Conservation (phyloP, 2,113 vertebrate species). For the Megaleporinus macrocephalus region DNA sequence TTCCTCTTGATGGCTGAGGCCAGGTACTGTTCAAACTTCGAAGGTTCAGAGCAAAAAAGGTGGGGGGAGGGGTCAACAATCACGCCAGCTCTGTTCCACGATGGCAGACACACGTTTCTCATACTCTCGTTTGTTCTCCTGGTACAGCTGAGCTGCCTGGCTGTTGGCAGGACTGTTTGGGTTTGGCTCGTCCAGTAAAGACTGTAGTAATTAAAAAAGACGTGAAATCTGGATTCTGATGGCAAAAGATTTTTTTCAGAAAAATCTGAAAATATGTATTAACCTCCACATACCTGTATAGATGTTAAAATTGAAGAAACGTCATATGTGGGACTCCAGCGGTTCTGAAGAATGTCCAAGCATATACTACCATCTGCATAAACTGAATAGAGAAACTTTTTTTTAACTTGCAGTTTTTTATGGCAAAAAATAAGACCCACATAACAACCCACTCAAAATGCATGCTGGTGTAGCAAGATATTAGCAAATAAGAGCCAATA, state of each 20-base stretch:
- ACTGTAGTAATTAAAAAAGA: slow-evolving; percentile 74
- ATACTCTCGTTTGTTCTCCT: slow-evolving; percentile 98
- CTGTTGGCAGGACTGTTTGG: slow-evolving; percentile 99
- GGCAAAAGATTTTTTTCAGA: background rate
- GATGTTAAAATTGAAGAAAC: slow-evolving; percentile 99
- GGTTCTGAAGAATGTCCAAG: slow-evolving; percentile 99
- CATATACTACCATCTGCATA: slow-evolving; percentile 99
- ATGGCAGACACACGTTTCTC: slow-evolving; percentile 98
- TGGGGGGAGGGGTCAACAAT: slow-evolving; percentile 88
- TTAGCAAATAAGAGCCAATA: background rate
- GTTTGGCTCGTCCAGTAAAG: slow-evolving; percentile 97
- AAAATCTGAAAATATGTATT: background rate
- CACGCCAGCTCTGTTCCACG: slow-evolving; percentile 99
- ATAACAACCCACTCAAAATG: background rate
- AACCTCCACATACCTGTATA: slow-evolving; percentile 90
- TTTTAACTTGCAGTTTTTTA: background rate
- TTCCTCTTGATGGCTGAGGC: slow-evolving; percentile 81
- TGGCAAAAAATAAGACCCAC: background rate
- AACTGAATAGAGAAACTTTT: slow-evolving; percentile 75
- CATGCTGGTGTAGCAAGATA: background rate
- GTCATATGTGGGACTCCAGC: slow-evolving; percentile 99
- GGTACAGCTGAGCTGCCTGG: slow-evolving; percentile 98
- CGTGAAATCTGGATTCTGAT: background rate
- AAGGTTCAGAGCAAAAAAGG: slow-evolving; percentile 54
- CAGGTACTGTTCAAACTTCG: slow-evolving; percentile 82